Evolutionary conservation across 2,888 invertebrate genomes (phyloP).

Genomic region (Calameuta filiformis): DNA sequence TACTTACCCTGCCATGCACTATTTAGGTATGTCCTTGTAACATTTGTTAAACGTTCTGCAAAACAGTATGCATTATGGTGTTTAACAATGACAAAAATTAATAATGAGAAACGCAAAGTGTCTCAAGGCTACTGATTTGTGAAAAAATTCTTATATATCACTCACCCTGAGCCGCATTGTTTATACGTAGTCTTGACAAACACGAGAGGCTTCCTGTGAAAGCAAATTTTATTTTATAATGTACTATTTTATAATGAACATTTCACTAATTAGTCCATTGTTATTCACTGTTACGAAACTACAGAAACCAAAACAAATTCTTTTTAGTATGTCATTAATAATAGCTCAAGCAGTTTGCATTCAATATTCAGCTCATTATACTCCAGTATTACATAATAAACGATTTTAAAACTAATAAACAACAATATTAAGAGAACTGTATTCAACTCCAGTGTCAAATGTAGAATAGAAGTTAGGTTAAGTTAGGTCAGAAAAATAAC

Average conservation of each 20-base stretch:
- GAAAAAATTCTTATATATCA: background rate
- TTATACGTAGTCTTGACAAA: background rate
- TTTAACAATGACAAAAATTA: background rate
- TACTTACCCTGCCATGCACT: conserved; percentile 46
- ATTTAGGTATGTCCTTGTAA: conserved; percentile 32
- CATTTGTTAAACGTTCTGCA: conserved; percentile 33
- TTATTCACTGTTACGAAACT: background rate
- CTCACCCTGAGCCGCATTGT: background rate
- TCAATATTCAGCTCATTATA: background rate
- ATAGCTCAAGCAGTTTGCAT: background rate
- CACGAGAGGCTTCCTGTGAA: background rate
- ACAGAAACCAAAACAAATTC: background rate
- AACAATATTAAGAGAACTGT: background rate
- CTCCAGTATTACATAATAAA: background rate
- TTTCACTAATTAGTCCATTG: background rate
- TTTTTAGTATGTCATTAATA: background rate
- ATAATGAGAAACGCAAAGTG: background rate
- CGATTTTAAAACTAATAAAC: background rate
- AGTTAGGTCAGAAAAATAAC: background rate
- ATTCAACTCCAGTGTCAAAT: background rate
- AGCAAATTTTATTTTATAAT: background rate
- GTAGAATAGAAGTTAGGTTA: background rate
- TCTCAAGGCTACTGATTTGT: background rate
- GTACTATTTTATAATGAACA: background rate
- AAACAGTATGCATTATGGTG: conserved; percentile 5